Evolutionary conservation across 2,888 invertebrate species (phyloP).

Genomic region (Troilus luridus): DNA sequence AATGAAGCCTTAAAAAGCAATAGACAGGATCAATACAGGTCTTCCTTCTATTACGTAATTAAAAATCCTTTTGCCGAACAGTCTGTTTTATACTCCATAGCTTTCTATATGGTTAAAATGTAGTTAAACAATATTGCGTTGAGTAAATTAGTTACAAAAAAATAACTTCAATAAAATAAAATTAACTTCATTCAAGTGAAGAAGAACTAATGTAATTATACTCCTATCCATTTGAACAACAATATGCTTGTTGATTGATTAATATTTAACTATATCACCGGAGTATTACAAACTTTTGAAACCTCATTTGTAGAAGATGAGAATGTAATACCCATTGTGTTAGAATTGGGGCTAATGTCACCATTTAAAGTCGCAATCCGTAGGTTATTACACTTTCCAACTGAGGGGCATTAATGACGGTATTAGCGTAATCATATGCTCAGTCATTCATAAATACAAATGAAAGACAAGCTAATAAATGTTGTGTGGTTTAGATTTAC

Average conservation of each 20-base stretch:
- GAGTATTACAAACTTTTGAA: neutral
- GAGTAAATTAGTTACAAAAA: too few species aligned
- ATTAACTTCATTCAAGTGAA: too few species aligned
- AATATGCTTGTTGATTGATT: neutral
- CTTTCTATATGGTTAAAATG: neutral
- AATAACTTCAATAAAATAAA: too few species aligned
- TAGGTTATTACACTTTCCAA: neutral
- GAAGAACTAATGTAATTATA: neutral
- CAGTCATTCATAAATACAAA: neutral
- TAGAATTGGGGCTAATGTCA: conserved; percentile 10
- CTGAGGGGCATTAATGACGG: neutral
- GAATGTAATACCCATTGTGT: neutral
- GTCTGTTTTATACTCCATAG: neutral
- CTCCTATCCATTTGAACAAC: neutral
- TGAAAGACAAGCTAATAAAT: neutral
- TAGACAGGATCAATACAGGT: neutral
- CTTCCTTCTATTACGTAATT: neutral
- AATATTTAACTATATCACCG: neutral
- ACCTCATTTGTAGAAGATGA: neutral
- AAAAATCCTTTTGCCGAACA: neutral
- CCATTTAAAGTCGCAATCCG: neutral
- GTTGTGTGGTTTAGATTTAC: neutral
- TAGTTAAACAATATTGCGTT: too few species aligned
- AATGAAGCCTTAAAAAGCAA: neutral
- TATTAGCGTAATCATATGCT: neutral